Evolutionary conservation across 2,797 vertebrate genomes (phyloP).

Genomic region (Falco peregrinus): DNA sequence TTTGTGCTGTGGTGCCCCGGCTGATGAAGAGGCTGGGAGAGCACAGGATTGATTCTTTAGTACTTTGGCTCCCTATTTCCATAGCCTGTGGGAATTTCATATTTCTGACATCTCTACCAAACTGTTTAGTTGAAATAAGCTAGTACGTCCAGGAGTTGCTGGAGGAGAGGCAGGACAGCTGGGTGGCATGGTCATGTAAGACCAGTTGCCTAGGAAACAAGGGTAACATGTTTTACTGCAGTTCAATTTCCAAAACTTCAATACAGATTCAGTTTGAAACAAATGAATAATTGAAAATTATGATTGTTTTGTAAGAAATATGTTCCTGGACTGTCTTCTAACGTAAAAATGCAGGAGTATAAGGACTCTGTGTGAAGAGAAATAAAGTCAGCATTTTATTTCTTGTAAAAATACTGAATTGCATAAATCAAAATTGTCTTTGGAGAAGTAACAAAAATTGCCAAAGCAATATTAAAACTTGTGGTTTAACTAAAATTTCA

Average conservation of each 20-base stretch:
- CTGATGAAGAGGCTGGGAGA: background rate
- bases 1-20: background rate
- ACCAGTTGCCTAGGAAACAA: background rate
- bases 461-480: background rate
- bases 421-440: background rate
- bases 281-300: background rate
- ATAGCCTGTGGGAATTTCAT: background rate
- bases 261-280: background rate
- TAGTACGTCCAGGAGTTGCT: background rate
- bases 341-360: background rate
- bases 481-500: background rate
- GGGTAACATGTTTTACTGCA: background rate
- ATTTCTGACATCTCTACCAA: background rate
- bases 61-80: background rate
- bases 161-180: background rate
- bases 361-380: background rate
- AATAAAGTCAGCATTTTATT: background rate
- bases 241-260: background rate
- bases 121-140: background rate
- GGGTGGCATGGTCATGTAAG: fast-evolving
- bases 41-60: background rate
- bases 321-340: background rate
- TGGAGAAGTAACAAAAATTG: background rate
- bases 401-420: background rate
- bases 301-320: background rate